Evolutionary conservation across 2,113 vertebrate species (phyloP).

Genomic region (Gavialis gangeticus): DNA sequence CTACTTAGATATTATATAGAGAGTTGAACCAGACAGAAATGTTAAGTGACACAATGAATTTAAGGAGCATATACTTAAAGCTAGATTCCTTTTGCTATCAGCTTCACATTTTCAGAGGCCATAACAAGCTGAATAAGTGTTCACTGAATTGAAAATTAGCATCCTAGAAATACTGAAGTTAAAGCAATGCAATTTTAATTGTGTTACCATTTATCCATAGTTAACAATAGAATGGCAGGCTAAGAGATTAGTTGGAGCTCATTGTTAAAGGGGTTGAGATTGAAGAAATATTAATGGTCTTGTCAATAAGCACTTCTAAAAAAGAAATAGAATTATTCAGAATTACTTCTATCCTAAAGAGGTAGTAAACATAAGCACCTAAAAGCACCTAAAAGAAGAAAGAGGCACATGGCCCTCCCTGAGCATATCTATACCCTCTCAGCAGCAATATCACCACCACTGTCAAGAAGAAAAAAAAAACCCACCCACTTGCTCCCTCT

Average conservation of each 20-base stretch:
- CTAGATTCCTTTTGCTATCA: background rate
- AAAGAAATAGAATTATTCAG: background rate
- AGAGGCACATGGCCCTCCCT: no score
- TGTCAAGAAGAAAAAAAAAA: no score
- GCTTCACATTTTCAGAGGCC: background rate
- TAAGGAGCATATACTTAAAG: background rate
- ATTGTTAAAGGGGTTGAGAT: background rate
- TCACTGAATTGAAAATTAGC: background rate
- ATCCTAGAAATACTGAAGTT: background rate
- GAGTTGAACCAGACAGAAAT: background rate
- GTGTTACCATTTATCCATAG: background rate
- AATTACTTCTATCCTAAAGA: background rate
- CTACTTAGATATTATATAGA: background rate
- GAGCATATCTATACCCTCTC: no score
- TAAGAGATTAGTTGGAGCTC: background rate
- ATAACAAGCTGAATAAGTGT: slow-evolving; percentile 16
- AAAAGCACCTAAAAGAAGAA: background rate
- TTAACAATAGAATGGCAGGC: background rate
- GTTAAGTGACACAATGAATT: slow-evolving; percentile 6
- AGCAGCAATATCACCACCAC: no score
- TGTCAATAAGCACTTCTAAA: background rate
- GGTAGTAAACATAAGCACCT: background rate
- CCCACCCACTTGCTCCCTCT: no score
- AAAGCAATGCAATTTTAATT: background rate
- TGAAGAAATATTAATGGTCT: background rate